These are phyloP conservation scores for Drosophila kambysellisi DNA, from an alignment of 2,888 invertebrate genomes.

Conservation along the genomic window DNA sequence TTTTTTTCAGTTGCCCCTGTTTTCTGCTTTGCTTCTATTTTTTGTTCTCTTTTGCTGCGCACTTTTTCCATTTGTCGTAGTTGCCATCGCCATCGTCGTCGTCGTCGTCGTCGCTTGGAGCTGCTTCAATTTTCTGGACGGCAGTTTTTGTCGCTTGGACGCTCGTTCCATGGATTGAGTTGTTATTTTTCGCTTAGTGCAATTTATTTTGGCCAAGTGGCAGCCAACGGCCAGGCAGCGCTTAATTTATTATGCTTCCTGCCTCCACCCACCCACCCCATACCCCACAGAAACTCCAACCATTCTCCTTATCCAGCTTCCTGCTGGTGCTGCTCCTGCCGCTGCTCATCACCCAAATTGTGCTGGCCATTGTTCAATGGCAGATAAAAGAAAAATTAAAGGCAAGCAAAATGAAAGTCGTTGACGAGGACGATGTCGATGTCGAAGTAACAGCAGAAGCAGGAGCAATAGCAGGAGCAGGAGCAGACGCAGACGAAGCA, in stretches of 20 bases:
- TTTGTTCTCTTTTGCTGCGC: slow-evolving; percentile 52
- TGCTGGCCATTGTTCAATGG: slow-evolving; percentile 79
- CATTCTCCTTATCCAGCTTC: slow-evolving; percentile 1
- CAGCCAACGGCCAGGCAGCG: slow-evolving; percentile 78
- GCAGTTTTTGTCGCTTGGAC: slow-evolving; percentile 74
- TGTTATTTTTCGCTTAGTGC: slow-evolving; percentile 81
- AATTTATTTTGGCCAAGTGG: slow-evolving; percentile 82
- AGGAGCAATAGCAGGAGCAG: not conserved
- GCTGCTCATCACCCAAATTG: slow-evolving; percentile 60
- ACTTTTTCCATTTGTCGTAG: slow-evolving; percentile 76
- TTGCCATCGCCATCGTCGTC: slow-evolving; percentile 8
- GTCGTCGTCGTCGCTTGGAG: slow-evolving; percentile 34
- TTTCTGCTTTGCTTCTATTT: slow-evolving; percentile 1
- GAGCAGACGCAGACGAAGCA: slow-evolving; percentile 23
- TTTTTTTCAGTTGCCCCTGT: slow-evolving; percentile 13
- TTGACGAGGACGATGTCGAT: slow-evolving; percentile 25
- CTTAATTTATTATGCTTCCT: slow-evolving; percentile 79
- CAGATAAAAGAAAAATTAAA: slow-evolving; percentile 81
- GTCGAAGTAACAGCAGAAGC: not conserved
- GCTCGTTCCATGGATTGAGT: slow-evolving; percentile 68
- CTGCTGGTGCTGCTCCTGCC: slow-evolving; percentile 5
- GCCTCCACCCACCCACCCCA: slow-evolving; percentile 18
- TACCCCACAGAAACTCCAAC: not conserved
- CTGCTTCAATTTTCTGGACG: slow-evolving; percentile 80
- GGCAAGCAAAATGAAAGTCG: slow-evolving; percentile 74